phyloP scores from a whole-genome alignment of 2,797 vertebrate species.

The Balearica regulorum region DNA sequence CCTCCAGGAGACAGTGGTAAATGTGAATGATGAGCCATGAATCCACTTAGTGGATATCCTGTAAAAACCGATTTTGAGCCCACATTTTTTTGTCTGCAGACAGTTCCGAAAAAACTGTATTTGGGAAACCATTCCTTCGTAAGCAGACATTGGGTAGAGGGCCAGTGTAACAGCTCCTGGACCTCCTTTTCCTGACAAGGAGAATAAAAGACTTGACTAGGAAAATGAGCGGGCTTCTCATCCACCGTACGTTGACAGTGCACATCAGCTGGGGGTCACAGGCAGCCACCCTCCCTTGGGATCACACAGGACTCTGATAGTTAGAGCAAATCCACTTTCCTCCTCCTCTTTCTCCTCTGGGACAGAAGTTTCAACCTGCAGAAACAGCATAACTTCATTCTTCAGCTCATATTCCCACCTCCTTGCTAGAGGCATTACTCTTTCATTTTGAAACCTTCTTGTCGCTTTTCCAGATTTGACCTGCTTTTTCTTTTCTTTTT shows the following conservation, averaged over 20 bases:
- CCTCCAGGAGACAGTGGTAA: neutral
- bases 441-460: neutral
- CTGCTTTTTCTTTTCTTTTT: neutral
- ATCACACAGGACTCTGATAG: neutral
- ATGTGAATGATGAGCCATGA: neutral
- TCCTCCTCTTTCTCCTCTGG: neutral
- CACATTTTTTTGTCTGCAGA: neutral
- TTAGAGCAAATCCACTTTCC: neutral
- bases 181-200: neutral
- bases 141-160: neutral
- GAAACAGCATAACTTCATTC: neutral
- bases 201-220: neutral
- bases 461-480: neutral
- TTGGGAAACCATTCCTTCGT: neutral
- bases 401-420: neutral
- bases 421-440: neutral
- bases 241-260: neutral
- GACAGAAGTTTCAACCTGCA: neutral
- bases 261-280: accelerated
- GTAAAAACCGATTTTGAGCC: neutral
- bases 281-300: neutral
- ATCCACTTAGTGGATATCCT: neutral
- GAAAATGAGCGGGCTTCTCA: neutral
- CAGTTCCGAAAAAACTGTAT: neutral
- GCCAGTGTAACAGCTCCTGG: neutral